Conservation (phyloP, 2,113 vertebrate species). For the Dolichallabes microphthalmus region DNA sequence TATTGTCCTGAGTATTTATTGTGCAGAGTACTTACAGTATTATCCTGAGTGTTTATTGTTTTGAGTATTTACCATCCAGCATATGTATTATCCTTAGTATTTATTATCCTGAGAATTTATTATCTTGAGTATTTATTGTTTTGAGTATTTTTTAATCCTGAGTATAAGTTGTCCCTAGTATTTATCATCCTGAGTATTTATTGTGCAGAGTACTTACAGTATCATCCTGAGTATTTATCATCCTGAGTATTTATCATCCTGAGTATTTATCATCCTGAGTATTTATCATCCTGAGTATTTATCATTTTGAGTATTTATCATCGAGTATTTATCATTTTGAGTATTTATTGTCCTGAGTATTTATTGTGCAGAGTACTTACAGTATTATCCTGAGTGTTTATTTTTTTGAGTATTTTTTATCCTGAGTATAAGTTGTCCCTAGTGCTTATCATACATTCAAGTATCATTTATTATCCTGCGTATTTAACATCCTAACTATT, state of each 20-base stretch:
- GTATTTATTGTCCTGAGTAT: not conserved
- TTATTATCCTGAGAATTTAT: not conserved
- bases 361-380: not conserved
- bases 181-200: not conserved
- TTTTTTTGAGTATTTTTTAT: not conserved
- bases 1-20: fast-evolving
- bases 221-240: not conserved
- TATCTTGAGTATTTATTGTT: not conserved
- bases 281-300: not conserved
- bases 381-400: not conserved
- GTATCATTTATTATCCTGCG: not conserved
- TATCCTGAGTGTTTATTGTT: not conserved
- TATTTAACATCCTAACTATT: not conserved
- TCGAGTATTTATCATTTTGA: not conserved
- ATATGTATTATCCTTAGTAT: not conserved
- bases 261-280: not conserved
- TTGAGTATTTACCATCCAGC: not conserved
- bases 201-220: fast-evolving
- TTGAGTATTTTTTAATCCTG: not conserved
- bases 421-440: not conserved
- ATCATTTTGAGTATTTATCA: not conserved
- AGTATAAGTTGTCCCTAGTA: too few species aligned
- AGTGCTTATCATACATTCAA: too few species aligned
- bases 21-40: too few species aligned
- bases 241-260: not conserved